phyloP scores from a whole-genome alignment of 2,797 vertebrate genomes.

The Gastrophryne carolinensis region DNA sequence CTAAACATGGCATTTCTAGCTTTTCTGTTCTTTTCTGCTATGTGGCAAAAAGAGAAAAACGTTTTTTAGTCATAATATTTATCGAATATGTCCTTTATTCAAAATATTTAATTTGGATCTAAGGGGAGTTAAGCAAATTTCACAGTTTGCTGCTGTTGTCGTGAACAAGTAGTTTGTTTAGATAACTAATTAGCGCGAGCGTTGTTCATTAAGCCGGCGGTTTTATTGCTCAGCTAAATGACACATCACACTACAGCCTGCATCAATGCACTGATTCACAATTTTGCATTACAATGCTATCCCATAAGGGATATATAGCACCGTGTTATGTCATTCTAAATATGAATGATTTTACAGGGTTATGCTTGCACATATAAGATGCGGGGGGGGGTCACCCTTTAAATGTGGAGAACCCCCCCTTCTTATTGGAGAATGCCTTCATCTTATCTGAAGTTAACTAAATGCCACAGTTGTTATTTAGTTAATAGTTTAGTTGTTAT shows the following conservation, averaged over 20 bases:
- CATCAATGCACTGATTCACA: not conserved
- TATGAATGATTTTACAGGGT: no score
- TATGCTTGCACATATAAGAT: no score
- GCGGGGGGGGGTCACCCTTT: no score
- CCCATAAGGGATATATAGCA: no score
- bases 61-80: slow-evolving; percentile 12
- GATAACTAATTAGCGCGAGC: slow-evolving; percentile 28
- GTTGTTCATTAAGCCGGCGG: slow-evolving; percentile 7
- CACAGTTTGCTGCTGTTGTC: slow-evolving; percentile 30
- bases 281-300: no score
- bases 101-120: slow-evolving; percentile 34
- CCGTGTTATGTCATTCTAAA: no score
- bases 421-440: no score
- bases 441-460: no score
- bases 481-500: no score
- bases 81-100: not conserved
- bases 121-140: slow-evolving; percentile 8
- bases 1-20: not conserved
- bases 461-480: no score
- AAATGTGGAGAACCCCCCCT: no score
- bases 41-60: not conserved
- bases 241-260: not conserved
- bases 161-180: slow-evolving; percentile 22
- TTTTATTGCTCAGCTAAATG: not conserved
- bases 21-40: not conserved